phyloP scores from a whole-genome alignment of 64 coral and sea anemone species.

The Dendrophyllia cribrosa region DNA sequence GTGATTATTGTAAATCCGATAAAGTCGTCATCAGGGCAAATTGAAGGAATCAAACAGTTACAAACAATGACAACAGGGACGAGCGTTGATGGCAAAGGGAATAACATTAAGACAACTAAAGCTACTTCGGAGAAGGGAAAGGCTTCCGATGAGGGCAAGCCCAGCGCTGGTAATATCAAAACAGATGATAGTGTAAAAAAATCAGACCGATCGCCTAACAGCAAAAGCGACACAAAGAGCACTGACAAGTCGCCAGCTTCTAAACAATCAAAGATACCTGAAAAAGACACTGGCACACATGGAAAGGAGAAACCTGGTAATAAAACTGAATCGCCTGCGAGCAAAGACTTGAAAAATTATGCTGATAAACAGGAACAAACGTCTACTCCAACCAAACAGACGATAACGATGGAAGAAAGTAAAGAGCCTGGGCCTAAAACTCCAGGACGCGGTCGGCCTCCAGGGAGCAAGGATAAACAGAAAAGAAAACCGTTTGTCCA shows the following conservation, averaged over 20 bases:
- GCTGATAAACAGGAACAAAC: neutral
- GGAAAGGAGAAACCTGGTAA: neutral
- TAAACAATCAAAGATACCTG: neutral
- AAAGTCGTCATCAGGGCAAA: neutral
- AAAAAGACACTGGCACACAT: neutral
- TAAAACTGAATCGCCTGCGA: neutral
- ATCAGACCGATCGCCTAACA: neutral
- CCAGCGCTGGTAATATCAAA: neutral
- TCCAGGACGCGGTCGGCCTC: slow-evolving; percentile 50
- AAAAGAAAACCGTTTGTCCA: slow-evolving; percentile 74
- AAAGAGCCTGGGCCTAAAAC: neutral
- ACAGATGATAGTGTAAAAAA: neutral
- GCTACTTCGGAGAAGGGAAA: neutral
- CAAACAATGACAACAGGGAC: neutral
- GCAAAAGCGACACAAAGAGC: neutral
- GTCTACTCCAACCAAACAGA: neutral
- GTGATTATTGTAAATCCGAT: slow-evolving; percentile 37
- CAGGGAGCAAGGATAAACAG: slow-evolving; percentile 90
- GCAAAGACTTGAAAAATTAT: neutral
- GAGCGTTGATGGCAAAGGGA: neutral
- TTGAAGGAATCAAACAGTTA: neutral
- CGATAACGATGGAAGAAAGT: neutral
- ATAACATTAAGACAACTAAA: neutral
- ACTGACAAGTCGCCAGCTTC: neutral
- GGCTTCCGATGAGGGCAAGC: neutral